Evolutionary conservation across 2,888 invertebrate genomes (phyloP), one percentile per base, ranked within the genome.

Genomic region (Camponotus fellah): DNA sequence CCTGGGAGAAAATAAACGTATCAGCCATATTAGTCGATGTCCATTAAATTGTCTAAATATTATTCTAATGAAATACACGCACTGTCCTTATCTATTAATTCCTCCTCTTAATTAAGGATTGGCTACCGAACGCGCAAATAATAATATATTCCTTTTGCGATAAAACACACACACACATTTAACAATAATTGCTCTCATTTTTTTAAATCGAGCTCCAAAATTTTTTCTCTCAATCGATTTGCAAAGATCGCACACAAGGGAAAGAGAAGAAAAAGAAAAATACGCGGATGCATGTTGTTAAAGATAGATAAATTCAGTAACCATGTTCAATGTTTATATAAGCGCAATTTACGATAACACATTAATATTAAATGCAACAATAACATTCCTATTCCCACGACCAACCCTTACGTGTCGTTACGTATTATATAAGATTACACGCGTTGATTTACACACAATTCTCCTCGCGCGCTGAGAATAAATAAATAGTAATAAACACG

Each of bases 401-500:
- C 49, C 43, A 37, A 4, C 37, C 40, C 12, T 66, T 40, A 9
- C 32, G 37, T 37, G 17, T 66, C 49, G 60, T 53, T 17, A 49
- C 26, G 26, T 26, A 26, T 26, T 26, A 21, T 40, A 56, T 32
- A 21, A 46, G 17, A 64, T 82, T 58, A 21, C 43, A 53, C n/a
- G 26, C 26, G 12, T 60, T n/a, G 26, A 71, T 71, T 71, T 46
- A 37, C 21, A 21, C 46, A 8, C 14, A 14, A 65, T 37, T n/a
- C 49, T 49, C 9, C 17, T 82, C 37, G 26, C 37, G 58, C 76
- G 26, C 21, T 21, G 58, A 12, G 46, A 76, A 82, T 76, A 66
- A 65, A 71, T 69, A 83, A 60, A 80, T 69, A 71, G 40, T 49
- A 46, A 64, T 62, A 83, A 62, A 81, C 43, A 26, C n/a, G 17